Conservation (phyloP, 1,140 invertebrate species). For the Drosophila watanabei region DNA sequence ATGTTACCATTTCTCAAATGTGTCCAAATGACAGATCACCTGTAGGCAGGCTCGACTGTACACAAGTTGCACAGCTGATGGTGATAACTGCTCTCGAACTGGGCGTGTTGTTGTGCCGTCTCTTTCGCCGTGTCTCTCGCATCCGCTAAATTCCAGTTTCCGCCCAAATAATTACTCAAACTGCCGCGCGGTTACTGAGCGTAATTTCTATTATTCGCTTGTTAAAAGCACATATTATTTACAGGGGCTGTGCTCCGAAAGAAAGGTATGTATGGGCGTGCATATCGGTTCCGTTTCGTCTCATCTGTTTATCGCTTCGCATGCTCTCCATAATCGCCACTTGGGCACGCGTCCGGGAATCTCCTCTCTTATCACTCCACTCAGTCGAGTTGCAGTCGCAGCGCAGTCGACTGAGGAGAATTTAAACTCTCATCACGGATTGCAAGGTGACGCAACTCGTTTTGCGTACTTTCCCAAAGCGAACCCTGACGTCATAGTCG, state of each 20-base stretch:
- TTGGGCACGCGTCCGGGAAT: constrained; percentile 60
- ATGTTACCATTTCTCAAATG: constrained; percentile 12
- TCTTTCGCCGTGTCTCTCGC: constrained; percentile 20
- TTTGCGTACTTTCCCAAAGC: constrained; percentile 7
- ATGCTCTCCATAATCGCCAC: constrained; percentile 25
- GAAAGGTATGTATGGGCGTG: constrained; percentile 3
- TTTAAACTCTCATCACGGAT: too few relatives aligned
- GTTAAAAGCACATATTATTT: constrained; percentile 51
- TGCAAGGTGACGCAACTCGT: constrained; percentile 32
- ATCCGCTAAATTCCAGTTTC: constrained; percentile 63
- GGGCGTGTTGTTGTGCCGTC: constrained; percentile 38
- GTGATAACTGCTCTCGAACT: constrained; percentile 44
- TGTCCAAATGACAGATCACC: background rate
- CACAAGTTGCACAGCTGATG: constrained; percentile 17
- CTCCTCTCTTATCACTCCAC: constrained; percentile 1
- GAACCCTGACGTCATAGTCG: constrained; percentile 22
- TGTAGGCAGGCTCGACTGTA: constrained; percentile 8
- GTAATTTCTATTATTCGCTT: constrained; percentile 47
- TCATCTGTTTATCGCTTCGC: constrained; percentile 5
- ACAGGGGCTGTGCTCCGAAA: background rate
- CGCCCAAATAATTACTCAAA: constrained; percentile 62
- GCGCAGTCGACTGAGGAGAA: background rate
- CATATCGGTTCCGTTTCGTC: constrained; percentile 15
- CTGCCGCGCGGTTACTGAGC: constrained; percentile 38
- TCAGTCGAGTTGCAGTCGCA: too few relatives aligned